Evolutionary conservation across 2,888 invertebrate genomes (phyloP).

Genomic region (Acheta domesticus): DNA sequence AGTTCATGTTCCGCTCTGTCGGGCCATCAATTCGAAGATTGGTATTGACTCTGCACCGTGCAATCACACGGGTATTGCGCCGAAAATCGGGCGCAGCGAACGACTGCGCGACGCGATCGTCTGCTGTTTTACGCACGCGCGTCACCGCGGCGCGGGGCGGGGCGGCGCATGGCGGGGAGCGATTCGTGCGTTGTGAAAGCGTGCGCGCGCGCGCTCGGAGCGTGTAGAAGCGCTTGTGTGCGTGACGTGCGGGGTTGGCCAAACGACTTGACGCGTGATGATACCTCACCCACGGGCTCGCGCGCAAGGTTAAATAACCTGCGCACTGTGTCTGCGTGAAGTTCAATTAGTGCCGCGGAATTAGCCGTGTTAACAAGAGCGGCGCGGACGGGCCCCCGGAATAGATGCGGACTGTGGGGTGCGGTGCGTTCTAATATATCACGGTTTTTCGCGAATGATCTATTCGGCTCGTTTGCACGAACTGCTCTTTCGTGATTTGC

Average conservation of each 20-base stretch:
- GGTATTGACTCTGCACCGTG: neutral
- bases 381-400: neutral
- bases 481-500: too few species aligned
- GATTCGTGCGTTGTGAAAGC: constrained; percentile 1
- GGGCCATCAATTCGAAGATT: constrained; percentile 7
- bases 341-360: neutral
- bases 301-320: too few species aligned
- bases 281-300: neutral
- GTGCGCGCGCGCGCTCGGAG: neutral
- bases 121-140: constrained; percentile 3
- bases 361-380: neutral
- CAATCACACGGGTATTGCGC: neutral
- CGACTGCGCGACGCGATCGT: neutral
- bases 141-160: neutral
- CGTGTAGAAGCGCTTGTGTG: neutral
- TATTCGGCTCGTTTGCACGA: too few species aligned
- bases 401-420: too few species aligned
- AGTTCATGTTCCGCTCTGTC: neutral
- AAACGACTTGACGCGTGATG: neutral
- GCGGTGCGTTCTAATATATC: too few species aligned
- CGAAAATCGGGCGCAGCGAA: neutral
- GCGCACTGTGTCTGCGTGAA: too few species aligned
- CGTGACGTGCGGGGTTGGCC: neutral
- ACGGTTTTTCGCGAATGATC: too few species aligned
- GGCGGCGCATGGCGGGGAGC: neutral